Conservation (phyloP, 2,888 invertebrate genomes). For the Smittia aterrima region DNA sequence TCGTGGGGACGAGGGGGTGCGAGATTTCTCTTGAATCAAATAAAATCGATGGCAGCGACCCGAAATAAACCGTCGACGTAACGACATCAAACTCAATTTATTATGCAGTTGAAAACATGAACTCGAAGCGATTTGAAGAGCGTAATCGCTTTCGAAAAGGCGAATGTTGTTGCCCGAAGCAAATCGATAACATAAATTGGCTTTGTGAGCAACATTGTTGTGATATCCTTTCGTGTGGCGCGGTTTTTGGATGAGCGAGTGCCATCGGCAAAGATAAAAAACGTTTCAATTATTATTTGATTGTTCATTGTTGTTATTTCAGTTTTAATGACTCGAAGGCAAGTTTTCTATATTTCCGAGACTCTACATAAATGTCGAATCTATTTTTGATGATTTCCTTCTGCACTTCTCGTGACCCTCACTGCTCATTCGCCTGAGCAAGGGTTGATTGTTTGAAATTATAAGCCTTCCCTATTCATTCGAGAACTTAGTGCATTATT, state of each 20-base stretch:
- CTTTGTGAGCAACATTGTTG: slow-evolving; percentile 36
- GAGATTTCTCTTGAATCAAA: not conserved
- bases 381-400: slow-evolving; percentile 11
- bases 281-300: slow-evolving; percentile 38
- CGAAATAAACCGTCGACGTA: slow-evolving; percentile 14
- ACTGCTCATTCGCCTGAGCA: not conserved
- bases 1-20: not conserved
- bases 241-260: not conserved
- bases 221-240: slow-evolving; percentile 26
- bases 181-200: slow-evolving; percentile 41
- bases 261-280: not conserved
- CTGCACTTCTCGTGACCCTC: not conserved
- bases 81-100: slow-evolving; percentile 24
- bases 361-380: not conserved
- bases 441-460: slow-evolving; percentile 29
- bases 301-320: slow-evolving; percentile 30
- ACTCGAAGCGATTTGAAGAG: not conserved
- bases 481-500: not conserved
- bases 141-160: slow-evolving; percentile 8
- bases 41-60: not conserved
- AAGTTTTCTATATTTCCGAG: no score
- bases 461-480: slow-evolving; percentile 13
- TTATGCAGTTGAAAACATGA: slow-evolving; percentile 11
- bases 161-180: not conserved
- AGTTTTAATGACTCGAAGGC: slow-evolving; percentile 21